Evolutionary conservation across 2,888 invertebrate species (phyloP).

Genomic region (Caenorhabditis sulstoni): DNA sequence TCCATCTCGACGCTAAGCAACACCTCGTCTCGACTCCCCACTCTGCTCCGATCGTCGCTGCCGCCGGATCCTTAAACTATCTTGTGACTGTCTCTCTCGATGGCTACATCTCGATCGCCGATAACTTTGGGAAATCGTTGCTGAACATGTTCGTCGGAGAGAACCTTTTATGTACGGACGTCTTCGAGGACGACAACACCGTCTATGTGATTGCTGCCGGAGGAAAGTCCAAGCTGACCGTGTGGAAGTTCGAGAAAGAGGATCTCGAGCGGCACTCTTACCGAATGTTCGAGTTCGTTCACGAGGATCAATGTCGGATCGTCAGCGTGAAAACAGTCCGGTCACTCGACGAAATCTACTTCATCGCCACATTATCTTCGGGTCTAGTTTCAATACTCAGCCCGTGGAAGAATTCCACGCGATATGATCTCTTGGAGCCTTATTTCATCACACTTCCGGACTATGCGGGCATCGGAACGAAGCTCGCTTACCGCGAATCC

Average conservation of each 20-base stretch:
- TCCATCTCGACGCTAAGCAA: background rate
- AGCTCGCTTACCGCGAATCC: background rate
- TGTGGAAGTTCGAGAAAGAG: conserved; percentile 4
- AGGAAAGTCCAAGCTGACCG: conserved; percentile 25
- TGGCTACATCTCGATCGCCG: conserved; percentile 27
- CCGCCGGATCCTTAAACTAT: conserved; percentile 23
- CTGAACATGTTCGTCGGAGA: conserved; percentile 40
- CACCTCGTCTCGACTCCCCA: conserved; percentile 16
- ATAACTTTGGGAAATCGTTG: background rate
- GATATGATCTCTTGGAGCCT: background rate
- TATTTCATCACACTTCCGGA: background rate
- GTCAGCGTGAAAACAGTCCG: conserved; percentile 13
- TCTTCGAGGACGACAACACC: conserved; percentile 2
- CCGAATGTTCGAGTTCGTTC: conserved; percentile 3
- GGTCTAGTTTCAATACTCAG: conserved; percentile 26
- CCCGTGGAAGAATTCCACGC: too few relatives aligned
- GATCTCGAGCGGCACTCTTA: conserved; percentile 12
- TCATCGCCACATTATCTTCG: conserved; percentile 38
- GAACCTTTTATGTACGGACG: conserved; percentile 31
- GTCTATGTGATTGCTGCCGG: conserved; percentile 19
- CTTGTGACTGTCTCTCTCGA: conserved; percentile 42
- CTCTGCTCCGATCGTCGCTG: conserved; percentile 29
- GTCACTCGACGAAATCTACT: background rate
- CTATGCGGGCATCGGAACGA: conserved; percentile 30
- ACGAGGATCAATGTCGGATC: conserved; percentile 29